Evolutionary conservation across 2,113 vertebrate species (phyloP).

Genomic region (Maccullochella peelii): DNA sequence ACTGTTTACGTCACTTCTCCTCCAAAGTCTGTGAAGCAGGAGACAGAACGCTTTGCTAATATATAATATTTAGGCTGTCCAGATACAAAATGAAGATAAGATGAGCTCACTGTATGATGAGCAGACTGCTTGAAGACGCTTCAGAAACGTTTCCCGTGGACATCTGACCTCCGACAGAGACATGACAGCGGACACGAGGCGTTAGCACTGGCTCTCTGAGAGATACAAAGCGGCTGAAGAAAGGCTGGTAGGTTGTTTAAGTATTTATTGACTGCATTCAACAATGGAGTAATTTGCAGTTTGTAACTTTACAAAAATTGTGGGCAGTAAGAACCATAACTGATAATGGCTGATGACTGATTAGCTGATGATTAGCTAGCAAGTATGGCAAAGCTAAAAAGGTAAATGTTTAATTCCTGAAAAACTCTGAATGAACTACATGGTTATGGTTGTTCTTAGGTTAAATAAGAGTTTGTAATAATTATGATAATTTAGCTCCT

Average conservation of each 20-base stretch:
- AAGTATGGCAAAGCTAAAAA: too few relatives aligned
- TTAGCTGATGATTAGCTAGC: too few relatives aligned
- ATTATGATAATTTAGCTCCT: too few relatives aligned
- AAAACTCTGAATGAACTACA: not conserved
- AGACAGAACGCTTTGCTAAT: too few relatives aligned
- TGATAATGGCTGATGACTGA: too few relatives aligned
- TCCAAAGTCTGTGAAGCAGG: not conserved
- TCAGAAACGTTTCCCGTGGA: too few relatives aligned
- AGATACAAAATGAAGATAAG: not conserved
- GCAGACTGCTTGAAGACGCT: too few relatives aligned
- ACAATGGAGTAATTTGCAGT: not conserved
- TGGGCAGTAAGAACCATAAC: not conserved
- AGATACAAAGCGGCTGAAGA: too few relatives aligned
- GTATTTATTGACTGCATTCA: not conserved
- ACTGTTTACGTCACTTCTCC: not conserved
- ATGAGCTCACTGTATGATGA: too few relatives aligned
- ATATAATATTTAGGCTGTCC: not conserved
- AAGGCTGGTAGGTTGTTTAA: not conserved
- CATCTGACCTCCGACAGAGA: too few relatives aligned
- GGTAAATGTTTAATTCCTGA: not conserved
- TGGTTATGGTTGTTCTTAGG: not conserved
- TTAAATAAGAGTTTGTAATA: not conserved
- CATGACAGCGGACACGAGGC: too few relatives aligned
- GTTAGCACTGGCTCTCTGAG: too few relatives aligned
- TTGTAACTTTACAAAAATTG: not conserved